phyloP scores from a whole-genome alignment of 2,888 invertebrate species.

The Drosophila pseudotalamancana region DNA sequence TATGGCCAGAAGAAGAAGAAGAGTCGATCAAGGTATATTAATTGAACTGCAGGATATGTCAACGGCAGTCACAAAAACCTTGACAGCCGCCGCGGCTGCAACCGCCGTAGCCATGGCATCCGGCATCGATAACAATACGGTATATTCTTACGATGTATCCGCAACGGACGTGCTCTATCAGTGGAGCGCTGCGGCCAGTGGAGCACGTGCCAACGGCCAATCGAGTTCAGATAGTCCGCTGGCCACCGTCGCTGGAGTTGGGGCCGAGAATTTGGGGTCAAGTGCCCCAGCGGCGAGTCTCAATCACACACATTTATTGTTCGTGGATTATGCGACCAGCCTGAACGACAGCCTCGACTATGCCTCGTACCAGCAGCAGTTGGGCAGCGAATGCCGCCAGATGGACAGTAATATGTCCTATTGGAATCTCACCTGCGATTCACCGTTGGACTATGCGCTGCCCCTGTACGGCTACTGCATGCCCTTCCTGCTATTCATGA shows the following conservation, averaged over 20 bases:
- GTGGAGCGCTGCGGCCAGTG: slow-evolving; percentile 51
- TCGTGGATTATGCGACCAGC: slow-evolving; percentile 48
- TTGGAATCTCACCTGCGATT: slow-evolving; percentile 84
- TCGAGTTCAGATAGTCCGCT: slow-evolving; percentile 1
- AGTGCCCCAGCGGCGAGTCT: neutral
- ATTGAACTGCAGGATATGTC: slow-evolving; percentile 50
- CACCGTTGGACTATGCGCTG: slow-evolving; percentile 81
- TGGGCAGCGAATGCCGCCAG: slow-evolving; percentile 62
- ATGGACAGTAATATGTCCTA: slow-evolving; percentile 76
- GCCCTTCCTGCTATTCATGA: slow-evolving; percentile 93
- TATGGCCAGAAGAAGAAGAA: slow-evolving; percentile 20
- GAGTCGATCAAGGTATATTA: slow-evolving; percentile 27
- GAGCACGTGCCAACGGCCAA: slow-evolving; percentile 37
- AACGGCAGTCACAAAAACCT: slow-evolving; percentile 49
- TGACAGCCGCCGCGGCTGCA: slow-evolving; percentile 21
- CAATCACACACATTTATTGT: slow-evolving; percentile 44
- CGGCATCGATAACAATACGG: slow-evolving; percentile 50
- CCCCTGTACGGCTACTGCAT: slow-evolving; percentile 85
- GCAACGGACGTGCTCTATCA: slow-evolving; percentile 57
- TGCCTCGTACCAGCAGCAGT: slow-evolving; percentile 58
- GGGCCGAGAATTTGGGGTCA: slow-evolving; percentile 9
- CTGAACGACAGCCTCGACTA: slow-evolving; percentile 62
- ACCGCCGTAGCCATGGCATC: slow-evolving; percentile 49
- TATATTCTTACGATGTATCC: slow-evolving; percentile 41
- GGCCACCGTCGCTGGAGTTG: slow-evolving; percentile 11